Percentiles rank a stretch among this genome's conserved stretches.
Evolutionary conservation across 64 coral and sea anemone genomes (phyloP).

Genomic region (Orbicella faveolata): DNA sequence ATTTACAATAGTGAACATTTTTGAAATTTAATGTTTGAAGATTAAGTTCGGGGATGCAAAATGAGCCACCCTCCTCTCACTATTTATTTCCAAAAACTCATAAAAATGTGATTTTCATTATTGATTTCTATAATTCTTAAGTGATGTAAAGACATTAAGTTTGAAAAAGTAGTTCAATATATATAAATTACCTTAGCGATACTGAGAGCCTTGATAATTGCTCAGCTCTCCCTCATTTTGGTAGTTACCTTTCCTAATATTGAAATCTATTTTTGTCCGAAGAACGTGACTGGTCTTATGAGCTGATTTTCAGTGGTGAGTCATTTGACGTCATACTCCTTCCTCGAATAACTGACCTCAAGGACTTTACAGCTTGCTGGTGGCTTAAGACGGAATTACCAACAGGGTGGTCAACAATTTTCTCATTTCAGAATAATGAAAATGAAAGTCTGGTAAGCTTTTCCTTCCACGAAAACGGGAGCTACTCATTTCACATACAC

Average conservation of each 20-base stretch:
- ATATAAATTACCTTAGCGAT: no score
- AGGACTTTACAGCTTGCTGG: slow-evolving; percentile 19
- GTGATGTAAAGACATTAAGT: no score
- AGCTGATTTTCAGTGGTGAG: slow-evolving; percentile 6
- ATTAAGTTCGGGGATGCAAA: no score
- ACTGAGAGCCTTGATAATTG: no score
- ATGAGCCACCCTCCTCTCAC: no score
- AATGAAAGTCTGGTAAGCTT: slow-evolving; percentile 11
- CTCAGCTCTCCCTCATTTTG: no score
- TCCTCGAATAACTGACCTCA: slow-evolving; percentile 21
- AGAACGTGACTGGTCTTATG: slow-evolving; percentile 43
- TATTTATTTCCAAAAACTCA: no score
- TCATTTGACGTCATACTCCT: slow-evolving; percentile 18
- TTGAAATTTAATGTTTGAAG: no score
- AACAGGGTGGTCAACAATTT: slow-evolving; percentile 2
- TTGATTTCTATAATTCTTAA: no score
- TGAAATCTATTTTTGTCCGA: not conserved
- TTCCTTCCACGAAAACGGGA: not conserved
- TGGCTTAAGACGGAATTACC: slow-evolving; percentile 9
- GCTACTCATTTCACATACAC: not conserved
- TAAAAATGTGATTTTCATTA: not conserved
- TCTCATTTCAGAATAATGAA: not conserved
- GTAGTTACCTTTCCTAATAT: not conserved
- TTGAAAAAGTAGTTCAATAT: no score
- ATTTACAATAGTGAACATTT: no score